Base-by-base conservation (phyloP, 2,113 vertebrate species). In the Oncorhynchus keta region DNA sequence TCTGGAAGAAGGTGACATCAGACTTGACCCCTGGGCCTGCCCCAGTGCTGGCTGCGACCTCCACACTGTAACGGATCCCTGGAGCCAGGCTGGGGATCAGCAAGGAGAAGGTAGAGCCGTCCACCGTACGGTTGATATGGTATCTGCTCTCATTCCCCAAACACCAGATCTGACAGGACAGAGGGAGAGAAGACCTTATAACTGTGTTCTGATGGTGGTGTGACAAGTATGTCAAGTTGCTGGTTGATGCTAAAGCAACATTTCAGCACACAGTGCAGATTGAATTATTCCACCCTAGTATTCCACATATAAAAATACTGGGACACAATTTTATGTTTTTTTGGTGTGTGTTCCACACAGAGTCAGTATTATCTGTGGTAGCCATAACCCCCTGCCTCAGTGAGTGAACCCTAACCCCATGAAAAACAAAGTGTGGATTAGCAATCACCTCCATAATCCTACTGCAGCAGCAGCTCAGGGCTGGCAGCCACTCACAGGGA, bases 81-180 rank as follows among this genome's bases (percentile, higher is more conserved):
- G 97, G 95, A 72, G 95, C 93, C 73, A 99, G 89, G 49, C 94
- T 95, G 5, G 96, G 95, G 70, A 99, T 97, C 84, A 97, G 88
- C 28, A 97, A 91, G 1, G 97, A 98, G 4, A 97, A 93, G 30
- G 96, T 96, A 20, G 94, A 92, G 12, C 96, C 96, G 1, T 97
- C 97, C 4, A 99, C 97, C 0, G 96, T 97, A 71, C 95, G 96
- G 93, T 99, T 99, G 61, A 99, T 95, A 55, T 99, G 97, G 89
- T 97, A 99, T 12, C 95, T 87, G 39, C 95, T 99, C 87, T 99
- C 97, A 67, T 99, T 99, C 75, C 97, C 97, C 70, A 99, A 92
- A 86, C 98, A 99, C 97, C 97, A 99, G 78, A 99, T 93, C 98
- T 99, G 88, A 26, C 68, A 70, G 55, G 62, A 67, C 3, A 32